Conservation (phyloP, 2,888 invertebrate genomes). For the Meganola albula region DNA sequence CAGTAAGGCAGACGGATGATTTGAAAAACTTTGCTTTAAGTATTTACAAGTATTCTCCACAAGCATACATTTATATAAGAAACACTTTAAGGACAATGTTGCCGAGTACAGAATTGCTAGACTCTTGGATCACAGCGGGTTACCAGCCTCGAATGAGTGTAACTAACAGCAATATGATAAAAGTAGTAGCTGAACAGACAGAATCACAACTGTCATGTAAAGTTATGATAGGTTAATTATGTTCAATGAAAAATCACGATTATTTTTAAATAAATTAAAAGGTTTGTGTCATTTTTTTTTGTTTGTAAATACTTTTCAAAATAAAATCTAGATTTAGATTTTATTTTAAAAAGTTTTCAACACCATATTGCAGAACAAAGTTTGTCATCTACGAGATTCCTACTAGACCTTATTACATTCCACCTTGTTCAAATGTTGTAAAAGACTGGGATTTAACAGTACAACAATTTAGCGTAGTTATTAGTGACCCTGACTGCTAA, state of each 20-base stretch:
- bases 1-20: slow-evolving; percentile 63
- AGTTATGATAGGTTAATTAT: slow-evolving; percentile 47
- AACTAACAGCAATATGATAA: slow-evolving; percentile 49
- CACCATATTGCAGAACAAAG: too few species aligned
- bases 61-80: slow-evolving; percentile 65
- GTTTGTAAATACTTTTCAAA: too few species aligned
- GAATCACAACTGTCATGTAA: slow-evolving; percentile 62
- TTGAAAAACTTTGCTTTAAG: slow-evolving; percentile 66
- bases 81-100: slow-evolving; percentile 64
- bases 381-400: too few species aligned
- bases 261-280: slow-evolving; percentile 30
- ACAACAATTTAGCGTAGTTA: too few species aligned
- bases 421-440: too few species aligned
- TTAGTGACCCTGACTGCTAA: too few species aligned
- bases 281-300: too few species aligned
- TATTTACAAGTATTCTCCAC: slow-evolving; percentile 69
- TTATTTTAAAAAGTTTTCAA: too few species aligned
- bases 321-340: too few species aligned
- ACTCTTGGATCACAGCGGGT: slow-evolving; percentile 59
- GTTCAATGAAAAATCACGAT: slow-evolving; percentile 31
- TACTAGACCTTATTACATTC: too few species aligned
- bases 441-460: too few species aligned
- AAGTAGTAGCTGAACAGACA: slow-evolving; percentile 59
- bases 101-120: slow-evolving; percentile 63
- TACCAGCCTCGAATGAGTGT: slow-evolving; percentile 55